Percentiles rank a stretch among this genome's conserved stretches.
These are phyloP conservation scores for Dicrurus megarhynchus DNA, from an alignment of 2,113 vertebrate genomes.

Conservation along the genomic window DNA sequence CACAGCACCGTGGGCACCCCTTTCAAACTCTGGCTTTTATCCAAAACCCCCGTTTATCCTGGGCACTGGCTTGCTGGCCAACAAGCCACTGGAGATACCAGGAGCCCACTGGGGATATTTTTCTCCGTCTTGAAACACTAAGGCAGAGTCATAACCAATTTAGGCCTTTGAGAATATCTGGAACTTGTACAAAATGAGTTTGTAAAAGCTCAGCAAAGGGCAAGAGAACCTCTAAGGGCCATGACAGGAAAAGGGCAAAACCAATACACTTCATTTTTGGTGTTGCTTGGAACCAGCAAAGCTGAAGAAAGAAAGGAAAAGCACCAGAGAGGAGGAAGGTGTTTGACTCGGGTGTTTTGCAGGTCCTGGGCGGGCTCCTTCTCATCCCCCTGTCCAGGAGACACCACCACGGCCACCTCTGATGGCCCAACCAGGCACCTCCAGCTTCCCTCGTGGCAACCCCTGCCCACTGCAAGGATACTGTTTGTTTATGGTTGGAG, in stretches of 20 bases:
- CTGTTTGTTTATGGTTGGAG: neutral
- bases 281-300: neutral
- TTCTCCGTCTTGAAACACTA: neutral
- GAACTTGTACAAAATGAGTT: neutral
- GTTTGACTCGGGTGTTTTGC: neutral
- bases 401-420: neutral
- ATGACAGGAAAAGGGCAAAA: neutral
- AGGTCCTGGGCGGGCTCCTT: neutral
- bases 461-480: rapidly evolving
- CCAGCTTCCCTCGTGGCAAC: neutral
- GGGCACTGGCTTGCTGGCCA: neutral
- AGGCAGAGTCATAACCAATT: neutral
- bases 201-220: neutral
- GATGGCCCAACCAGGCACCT: neutral
- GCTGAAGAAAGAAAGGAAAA: neutral
- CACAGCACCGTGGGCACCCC: neutral
- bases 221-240: too few species aligned
- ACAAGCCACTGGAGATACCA: neutral
- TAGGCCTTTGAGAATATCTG: neutral
- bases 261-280: neutral
- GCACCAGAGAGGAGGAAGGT: neutral
- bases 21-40: neutral
- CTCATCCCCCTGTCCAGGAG: neutral
- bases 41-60: neutral
- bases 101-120: neutral